These are phyloP conservation scores for Heliconius cydno DNA, from an alignment of 2,888 invertebrate genomes.

Conservation along the genomic window DNA sequence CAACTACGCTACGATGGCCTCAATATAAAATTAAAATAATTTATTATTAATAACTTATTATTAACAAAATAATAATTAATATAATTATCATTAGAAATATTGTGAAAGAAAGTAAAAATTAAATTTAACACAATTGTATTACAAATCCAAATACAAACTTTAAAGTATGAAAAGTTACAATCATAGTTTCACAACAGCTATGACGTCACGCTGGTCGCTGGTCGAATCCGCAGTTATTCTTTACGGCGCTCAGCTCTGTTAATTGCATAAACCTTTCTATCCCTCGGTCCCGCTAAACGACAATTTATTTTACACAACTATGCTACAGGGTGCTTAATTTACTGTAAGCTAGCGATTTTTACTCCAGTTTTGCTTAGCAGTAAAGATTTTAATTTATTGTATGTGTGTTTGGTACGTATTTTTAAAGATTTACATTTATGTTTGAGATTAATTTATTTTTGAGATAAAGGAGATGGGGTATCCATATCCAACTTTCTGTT, in stretches of 20 bases:
- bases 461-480: no score
- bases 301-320: slow-evolving; percentile 74
- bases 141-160: slow-evolving; percentile 33
- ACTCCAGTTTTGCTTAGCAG: not conserved
- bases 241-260: slow-evolving; percentile 72
- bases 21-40: no score
- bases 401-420: not conserved
- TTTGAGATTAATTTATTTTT: no score
- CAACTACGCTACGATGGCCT: no score
- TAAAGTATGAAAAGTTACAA: slow-evolving; percentile 56
- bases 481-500: no score
- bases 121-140: no score
- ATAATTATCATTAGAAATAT: no score
- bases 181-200: slow-evolving; percentile 53
- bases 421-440: not conserved
- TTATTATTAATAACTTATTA: no score
- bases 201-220: slow-evolving; percentile 53
- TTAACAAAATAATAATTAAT: no score
- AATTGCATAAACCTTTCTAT: slow-evolving; percentile 80
- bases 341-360: not conserved
- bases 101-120: no score
- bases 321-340: slow-evolving; percentile 42
- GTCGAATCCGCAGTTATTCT: slow-evolving; percentile 76
- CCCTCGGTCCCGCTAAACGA: slow-evolving; percentile 70
- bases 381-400: not conserved